These are phyloP conservation scores for Coccyzus lansbergi DNA, from an alignment of 2,797 vertebrate genomes.

Conservation along the genomic window DNA sequence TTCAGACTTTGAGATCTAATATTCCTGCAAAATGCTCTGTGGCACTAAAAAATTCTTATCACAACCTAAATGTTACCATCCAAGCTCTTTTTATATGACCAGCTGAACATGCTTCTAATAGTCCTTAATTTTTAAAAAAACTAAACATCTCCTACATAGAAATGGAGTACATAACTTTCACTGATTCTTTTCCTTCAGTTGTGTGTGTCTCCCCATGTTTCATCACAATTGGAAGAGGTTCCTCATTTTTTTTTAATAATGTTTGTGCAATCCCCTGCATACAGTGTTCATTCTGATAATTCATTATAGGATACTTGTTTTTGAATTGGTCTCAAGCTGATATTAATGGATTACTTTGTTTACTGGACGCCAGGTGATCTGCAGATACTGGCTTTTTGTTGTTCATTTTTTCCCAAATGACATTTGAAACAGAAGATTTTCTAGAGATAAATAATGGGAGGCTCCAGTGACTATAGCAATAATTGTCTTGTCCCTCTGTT, in stretches of 20 bases:
- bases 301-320: neutral
- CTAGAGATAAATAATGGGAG: neutral
- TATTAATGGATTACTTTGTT: neutral
- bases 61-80: neutral
- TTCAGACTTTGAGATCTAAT: neutral
- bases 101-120: neutral
- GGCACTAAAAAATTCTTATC: neutral
- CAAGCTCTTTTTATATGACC: neutral
- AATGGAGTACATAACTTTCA: neutral
- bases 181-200: neutral
- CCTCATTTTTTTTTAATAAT: neutral
- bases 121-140: neutral
- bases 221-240: neutral
- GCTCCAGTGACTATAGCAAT: neutral
- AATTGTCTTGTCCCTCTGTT: neutral
- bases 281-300: neutral
- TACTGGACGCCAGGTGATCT: neutral
- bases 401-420: neutral
- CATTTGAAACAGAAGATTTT: neutral
- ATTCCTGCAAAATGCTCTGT: neutral
- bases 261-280: fast-evolving
- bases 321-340: neutral
- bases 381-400: neutral
- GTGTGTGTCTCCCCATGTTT: neutral
- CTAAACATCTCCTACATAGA: neutral